Percentiles rank a stretch among this genome's conserved stretches.
Evolutionary conservation across 2,113 vertebrate genomes (phyloP).

Genomic region (Cephalopterus ornatus): DNA sequence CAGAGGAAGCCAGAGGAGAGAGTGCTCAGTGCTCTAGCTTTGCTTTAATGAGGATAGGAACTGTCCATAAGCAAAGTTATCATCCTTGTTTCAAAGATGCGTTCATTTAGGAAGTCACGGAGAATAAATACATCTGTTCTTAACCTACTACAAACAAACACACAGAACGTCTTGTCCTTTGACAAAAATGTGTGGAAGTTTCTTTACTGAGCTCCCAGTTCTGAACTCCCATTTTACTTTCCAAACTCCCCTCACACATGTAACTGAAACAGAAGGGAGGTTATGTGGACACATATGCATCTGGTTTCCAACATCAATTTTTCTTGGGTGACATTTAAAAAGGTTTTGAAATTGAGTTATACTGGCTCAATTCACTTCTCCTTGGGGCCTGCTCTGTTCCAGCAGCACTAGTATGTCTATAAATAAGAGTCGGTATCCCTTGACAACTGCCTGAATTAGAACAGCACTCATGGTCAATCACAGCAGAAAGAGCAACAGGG

Average conservation of each 20-base stretch:
- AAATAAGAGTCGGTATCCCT: neutral
- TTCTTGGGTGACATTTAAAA: neutral
- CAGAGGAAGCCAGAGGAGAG: neutral
- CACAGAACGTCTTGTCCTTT: neutral
- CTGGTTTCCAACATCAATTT: neutral
- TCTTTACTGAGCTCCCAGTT: neutral
- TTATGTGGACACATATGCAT: rapidly evolving
- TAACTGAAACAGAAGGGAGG: neutral
- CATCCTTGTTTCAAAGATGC: neutral
- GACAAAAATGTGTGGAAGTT: neutral
- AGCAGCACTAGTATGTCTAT: neutral
- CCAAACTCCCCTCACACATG: neutral
- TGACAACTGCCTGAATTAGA: neutral
- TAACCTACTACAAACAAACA: neutral
- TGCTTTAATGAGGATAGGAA: neutral
- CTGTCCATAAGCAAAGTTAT: neutral
- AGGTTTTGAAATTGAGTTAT: neutral
- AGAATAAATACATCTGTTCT: neutral
- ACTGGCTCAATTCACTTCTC: neutral
- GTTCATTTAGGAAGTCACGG: neutral
- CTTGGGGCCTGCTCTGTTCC: neutral
- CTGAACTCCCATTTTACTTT: neutral
- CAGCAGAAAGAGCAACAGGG: neutral
- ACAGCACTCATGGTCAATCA: neutral
- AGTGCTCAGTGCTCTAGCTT: neutral